phyloP scores from a whole-genome alignment of 2,797 vertebrate genomes.

The Iguana delicatissima region DNA sequence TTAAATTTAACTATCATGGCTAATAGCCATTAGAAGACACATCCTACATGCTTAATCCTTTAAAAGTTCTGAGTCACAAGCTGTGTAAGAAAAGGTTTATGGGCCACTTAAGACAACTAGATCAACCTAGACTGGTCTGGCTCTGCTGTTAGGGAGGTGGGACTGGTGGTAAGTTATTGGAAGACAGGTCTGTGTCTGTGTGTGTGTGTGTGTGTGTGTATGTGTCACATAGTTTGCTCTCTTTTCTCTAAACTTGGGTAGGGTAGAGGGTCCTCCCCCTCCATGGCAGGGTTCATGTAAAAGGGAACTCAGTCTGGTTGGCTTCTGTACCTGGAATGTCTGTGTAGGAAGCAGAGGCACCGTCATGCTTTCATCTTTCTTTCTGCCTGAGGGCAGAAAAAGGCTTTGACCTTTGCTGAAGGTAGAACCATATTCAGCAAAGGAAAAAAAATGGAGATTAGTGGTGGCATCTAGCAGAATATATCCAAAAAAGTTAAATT shows the following conservation, averaged over 20 bases:
- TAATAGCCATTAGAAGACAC: background rate
- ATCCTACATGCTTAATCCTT: background rate
- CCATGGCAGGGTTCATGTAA: background rate
- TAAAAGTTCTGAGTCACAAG: conserved; percentile 66
- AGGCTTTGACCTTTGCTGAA: too few species aligned
- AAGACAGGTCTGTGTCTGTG: background rate
- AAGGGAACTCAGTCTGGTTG: background rate
- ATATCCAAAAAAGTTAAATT: background rate
- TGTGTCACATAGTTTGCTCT: background rate
- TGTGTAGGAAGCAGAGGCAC: too few species aligned
- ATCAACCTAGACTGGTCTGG: conserved; percentile 33
- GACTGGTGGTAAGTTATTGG: background rate
- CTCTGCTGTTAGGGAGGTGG: background rate
- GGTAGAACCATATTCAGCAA: conserved; percentile 18
- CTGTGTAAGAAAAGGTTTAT: background rate
- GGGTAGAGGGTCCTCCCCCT: background rate
- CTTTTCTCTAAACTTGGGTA: background rate
- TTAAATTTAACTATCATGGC: background rate
- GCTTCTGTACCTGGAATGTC: background rate
- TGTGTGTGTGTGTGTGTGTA: too few species aligned
- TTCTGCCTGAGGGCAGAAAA: too few species aligned
- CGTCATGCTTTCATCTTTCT: background rate
- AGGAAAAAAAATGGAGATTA: background rate
- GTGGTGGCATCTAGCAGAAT: background rate
- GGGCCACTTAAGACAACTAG: conserved; percentile 5